Base-by-base conservation (phyloP, 2,797 vertebrate genomes). In the Agapornis canus region DNA sequence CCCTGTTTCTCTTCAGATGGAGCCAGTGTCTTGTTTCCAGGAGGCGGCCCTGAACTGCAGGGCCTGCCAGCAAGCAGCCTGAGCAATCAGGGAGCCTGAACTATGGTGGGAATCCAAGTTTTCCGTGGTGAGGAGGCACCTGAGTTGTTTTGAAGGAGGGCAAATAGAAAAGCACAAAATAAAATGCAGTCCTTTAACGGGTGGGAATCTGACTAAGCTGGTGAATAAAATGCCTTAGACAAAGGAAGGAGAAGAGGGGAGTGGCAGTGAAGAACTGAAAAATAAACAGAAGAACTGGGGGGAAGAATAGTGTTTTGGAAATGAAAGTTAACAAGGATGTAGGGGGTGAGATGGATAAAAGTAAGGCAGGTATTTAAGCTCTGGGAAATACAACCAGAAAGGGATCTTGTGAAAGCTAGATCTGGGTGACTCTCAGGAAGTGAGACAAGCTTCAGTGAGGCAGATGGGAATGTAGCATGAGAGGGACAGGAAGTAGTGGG, bases 201-300 rank as follows among this genome's bases (percentile, higher is more conserved):
- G 64, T 25, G 43, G 94, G 86, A 86, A 85, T 70, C 68, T 91
- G 93, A 92, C 79, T 83, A 78, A 94, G 75, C 52, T 76, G 65
- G 9, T 83, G 84, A 81, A 59, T 83, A 72, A 87, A 42, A 72
- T 66, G 59, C 59, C 77, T 79, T 86, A 60, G 69, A 78, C 52
- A 68, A 91, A 92, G 32, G 35, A 54, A 69, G 32, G 73, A 81
- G 51, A 61, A 51, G 43, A 57, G 32, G 51, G 40, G 77, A 88
- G 61, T 29, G 31, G 54, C 69, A 59, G 43, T 37, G 47, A 90
- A 59, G 13, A 80, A 37, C 52, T 84, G 45, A 51, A 71, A 79
- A 80, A 83, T 12, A 57, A 69, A 1, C 15, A 68, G 64, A n/a
- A 75, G 40, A 86, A 78, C 3, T 75, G 35, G 60, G 4, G 8